Conservation (phyloP, 1,140 invertebrate genomes). For the Oedothorax gibbosus region DNA sequence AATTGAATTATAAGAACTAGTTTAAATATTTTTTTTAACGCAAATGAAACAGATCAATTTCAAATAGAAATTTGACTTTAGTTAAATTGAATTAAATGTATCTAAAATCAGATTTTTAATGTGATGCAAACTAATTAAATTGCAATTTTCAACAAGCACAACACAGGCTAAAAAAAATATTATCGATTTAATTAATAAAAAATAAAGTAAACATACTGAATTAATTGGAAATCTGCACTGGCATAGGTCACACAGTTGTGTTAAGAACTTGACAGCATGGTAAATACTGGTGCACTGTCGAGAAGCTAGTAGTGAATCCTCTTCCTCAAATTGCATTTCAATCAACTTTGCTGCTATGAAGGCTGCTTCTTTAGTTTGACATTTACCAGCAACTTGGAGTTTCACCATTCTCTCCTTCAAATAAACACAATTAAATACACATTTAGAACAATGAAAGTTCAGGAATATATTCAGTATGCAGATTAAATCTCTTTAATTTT, state of each 20-base stretch:
- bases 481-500: too few species aligned
- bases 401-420: slow-evolving; percentile 42
- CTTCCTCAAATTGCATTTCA: slow-evolving; percentile 79
- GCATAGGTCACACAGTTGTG: slow-evolving; percentile 94
- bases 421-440: not conserved
- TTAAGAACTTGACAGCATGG: slow-evolving; percentile 84
- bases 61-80: too few species aligned
- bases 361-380: slow-evolving; percentile 69
- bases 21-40: too few species aligned
- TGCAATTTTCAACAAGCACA: too few species aligned
- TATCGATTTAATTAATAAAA: not conserved
- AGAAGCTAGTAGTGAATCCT: slow-evolving; percentile 83
- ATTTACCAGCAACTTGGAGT: slow-evolving; percentile 48
- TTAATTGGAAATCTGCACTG: slow-evolving; percentile 85
- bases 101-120: too few species aligned
- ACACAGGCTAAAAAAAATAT: not conserved
- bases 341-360: slow-evolving; percentile 82
- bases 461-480: too few species aligned
- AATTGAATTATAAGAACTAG: too few species aligned
- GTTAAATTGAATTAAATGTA: too few species aligned
- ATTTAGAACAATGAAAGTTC: too few species aligned
- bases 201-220: slow-evolving; percentile 72
- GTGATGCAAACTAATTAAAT: too few species aligned
- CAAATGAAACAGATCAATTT: too few species aligned
- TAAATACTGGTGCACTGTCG: slow-evolving; percentile 84